phyloP scores from a whole-genome alignment of 2,113 vertebrate species.

The Toxostoma redivivum region DNA sequence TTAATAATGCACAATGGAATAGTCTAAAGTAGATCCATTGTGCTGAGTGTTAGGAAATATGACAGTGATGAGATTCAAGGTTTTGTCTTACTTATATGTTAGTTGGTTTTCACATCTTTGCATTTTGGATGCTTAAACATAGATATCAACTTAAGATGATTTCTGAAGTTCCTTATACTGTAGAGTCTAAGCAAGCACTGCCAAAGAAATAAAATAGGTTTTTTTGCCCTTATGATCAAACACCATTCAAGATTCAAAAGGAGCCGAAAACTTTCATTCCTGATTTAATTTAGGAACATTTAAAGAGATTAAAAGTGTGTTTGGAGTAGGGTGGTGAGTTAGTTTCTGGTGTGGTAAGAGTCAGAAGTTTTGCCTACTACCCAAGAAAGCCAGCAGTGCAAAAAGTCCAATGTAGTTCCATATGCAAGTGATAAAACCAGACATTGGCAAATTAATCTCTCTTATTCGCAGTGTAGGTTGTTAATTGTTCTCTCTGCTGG shows the following conservation, averaged over 20 bases:
- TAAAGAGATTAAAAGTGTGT: neutral
- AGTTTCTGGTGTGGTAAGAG: neutral
- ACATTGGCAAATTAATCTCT: constrained; percentile 73
- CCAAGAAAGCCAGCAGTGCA: constrained; percentile 26
- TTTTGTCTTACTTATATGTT: neutral
- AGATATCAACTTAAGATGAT: neutral
- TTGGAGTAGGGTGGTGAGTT: neutral
- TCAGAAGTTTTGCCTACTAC: constrained; percentile 23
- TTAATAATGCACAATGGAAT: constrained; percentile 48
- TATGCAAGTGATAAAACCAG: constrained; percentile 70
- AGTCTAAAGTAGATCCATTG: constrained; percentile 27
- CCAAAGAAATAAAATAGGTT: neutral
- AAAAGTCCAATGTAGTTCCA: constrained; percentile 49
- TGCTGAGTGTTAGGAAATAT: constrained; percentile 50
- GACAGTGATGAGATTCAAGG: constrained; percentile 28
- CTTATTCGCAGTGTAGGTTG: constrained; percentile 73
- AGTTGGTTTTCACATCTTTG: constrained; percentile 1
- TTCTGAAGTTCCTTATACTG: neutral
- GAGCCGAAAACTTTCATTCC: neutral
- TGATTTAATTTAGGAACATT: neutral
- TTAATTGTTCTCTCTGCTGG: constrained; percentile 81
- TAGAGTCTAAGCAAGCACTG: neutral
- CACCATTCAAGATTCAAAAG: neutral
- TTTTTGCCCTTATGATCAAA: neutral
- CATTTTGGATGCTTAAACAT: neutral